Conservation (phyloP, 2,113 vertebrate genomes). For the Ammodytes dubius region DNA sequence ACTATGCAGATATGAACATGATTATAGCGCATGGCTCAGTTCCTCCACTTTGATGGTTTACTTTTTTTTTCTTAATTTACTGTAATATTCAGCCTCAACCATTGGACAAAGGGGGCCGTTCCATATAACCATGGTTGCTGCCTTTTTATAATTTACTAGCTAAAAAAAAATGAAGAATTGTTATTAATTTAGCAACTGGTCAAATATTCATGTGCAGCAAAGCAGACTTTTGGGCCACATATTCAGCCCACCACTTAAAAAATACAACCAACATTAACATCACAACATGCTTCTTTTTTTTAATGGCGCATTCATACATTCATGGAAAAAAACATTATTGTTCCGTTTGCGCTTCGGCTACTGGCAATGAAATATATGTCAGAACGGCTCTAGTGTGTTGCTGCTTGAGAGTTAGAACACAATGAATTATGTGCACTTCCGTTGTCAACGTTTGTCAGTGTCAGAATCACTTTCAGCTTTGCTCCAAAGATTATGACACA, state of each 20-base stretch:
- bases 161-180: background rate
- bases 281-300: constrained; percentile 10
- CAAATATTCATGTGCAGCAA: constrained; percentile 49
- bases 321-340: constrained; percentile 44
- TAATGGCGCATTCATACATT: constrained; percentile 16
- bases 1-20: background rate
- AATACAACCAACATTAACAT: constrained; percentile 29
- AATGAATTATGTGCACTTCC: constrained; percentile 43
- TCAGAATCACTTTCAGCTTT: constrained; percentile 33
- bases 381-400: constrained; percentile 52
- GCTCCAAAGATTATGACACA: constrained; percentile 22
- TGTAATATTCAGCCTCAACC: background rate
- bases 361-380: constrained; percentile 53
- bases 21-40: background rate
- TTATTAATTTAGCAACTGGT: constrained; percentile 28
- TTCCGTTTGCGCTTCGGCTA: constrained; percentile 44
- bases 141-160: background rate
- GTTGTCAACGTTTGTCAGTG: constrained; percentile 54
- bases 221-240: constrained; percentile 10
- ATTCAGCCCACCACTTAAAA: constrained; percentile 22
- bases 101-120: background rate
- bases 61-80: background rate
- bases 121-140: background rate
- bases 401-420: constrained; percentile 57
- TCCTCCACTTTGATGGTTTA: background rate